Conservation (phyloP, 1,140 invertebrate species). For the Drosophila trapezifrons region DNA sequence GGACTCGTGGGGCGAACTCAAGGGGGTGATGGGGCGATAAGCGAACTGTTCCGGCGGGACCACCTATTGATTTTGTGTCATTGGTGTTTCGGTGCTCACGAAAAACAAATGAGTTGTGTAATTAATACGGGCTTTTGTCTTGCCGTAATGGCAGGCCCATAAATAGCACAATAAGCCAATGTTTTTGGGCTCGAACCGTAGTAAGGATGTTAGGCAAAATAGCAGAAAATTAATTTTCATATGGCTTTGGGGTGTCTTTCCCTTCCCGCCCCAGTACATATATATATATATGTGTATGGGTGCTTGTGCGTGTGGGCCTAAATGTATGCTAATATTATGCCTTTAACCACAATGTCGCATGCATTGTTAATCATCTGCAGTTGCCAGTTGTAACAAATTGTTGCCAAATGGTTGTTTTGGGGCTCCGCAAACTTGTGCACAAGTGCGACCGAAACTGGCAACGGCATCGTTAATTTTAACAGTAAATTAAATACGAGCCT, state of each 20-base stretch:
- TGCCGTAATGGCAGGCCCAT: conserved; percentile 68
- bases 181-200: conserved; percentile 23
- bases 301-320: conserved; percentile 20
- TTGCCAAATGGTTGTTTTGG: conserved; percentile 78
- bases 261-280: conserved; percentile 5
- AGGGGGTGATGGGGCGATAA: conserved; percentile 2
- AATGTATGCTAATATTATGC: conserved; percentile 80
- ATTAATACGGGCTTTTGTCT: conserved; percentile 73
- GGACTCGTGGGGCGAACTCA: background rate
- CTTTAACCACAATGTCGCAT: conserved; percentile 79
- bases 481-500: conserved; percentile 79
- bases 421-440: conserved; percentile 53
- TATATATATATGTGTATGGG: conserved; percentile 8
- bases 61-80: conserved; percentile 70
- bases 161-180: conserved; percentile 76
- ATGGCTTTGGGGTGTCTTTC: conserved; percentile 37
- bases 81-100: conserved; percentile 47
- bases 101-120: conserved; percentile 77
- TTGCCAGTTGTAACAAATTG: conserved; percentile 78
- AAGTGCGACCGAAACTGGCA: conserved; percentile 44
- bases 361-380: conserved; percentile 82
- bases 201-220: conserved; percentile 51
- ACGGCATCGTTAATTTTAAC: conserved; percentile 76
- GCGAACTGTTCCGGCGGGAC: conserved; percentile 17
- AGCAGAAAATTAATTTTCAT: conserved; percentile 77